Evolutionary conservation across 2,113 vertebrate genomes (phyloP), one percentile per base, ranked within the genome.

Genomic region (Passer domesticus): DNA sequence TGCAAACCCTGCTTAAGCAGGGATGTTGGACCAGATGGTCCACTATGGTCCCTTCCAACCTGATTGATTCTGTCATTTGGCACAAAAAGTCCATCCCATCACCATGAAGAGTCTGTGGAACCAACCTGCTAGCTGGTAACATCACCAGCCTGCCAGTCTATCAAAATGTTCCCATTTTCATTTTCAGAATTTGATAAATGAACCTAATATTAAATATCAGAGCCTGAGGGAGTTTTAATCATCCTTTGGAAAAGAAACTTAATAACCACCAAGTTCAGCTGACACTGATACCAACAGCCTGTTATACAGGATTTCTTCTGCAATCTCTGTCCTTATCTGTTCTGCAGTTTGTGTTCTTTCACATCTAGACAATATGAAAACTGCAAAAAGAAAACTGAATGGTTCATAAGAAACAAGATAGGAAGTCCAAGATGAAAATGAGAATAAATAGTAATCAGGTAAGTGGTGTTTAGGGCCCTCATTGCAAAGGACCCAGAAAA

Each of bases 321-420:
- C 20, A 15, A 25, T 35, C 90, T 67, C 66, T 12, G 21, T 46
- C 62, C 10, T 56, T 69, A 41, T 35, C 10, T 74, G 25, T 33
- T 77, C 35, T 43, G 19, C 18, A 15, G 28, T 35, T 91, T 67
- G 62, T 12, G 21, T 46, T 62, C 9, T 52, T 69, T 76, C 43
- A 66, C 20, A 75, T 7, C 23, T n/a, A 59, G 22, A 66, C 66
- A n/a, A 25, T 5, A 22, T 73, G 75, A 88, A 81, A 90, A 37
- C 60, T 35, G 17, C 53, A 66, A 79, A 70, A 88, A 35, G 23
- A 75, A 64, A 60, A 80, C 20, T 5, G 35, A 82, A 53, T 20
- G 17, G 30, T 56, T 90, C 13, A 2, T 49, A n/a, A 35, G 35
- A 67, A 39, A 52, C 0, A 3, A 83, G 52, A 27, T 1, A 0